Base-by-base conservation (phyloP, 1,140 invertebrate genomes). In the Platyura marginata region DNA sequence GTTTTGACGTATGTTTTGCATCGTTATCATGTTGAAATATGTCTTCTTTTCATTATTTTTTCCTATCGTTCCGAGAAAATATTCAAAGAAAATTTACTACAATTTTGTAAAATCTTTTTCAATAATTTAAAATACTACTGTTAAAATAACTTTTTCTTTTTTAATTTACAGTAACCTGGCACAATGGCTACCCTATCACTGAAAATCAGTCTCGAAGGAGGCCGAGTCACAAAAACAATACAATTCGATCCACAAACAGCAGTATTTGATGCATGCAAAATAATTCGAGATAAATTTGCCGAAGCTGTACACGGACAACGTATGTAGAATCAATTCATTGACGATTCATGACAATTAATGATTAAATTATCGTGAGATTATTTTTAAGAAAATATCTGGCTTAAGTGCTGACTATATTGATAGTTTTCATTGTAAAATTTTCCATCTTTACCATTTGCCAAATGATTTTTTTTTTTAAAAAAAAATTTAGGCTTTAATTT, bases 191-290 rank as follows among this genome's bases (percentile, higher is more conserved):
- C 82, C 38, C 63, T 98, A 44, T 93, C 92, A 48, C 73, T 98
- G 50, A 90, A 90, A 64, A 91, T 98, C 61, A 83, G 83, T 55
- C 82, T 95, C 55, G 81, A 89, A 51, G 90, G 90, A 50, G 81
- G 82, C 56, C 88, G 88, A 65, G 82, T 91, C 50, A 89, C 86
- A 48, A 97, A 97, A 71, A 96, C 90, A 49, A 94, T 98, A 71
- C 89, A 96, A 65, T 97, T 98, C 63, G 88, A 96, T 64, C 86
- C 91, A 11, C 79, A 82, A 50, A 94, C 82, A 38, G 79, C 81
- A 40, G 87, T 97, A 25, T 93, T 88, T 65, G 92, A 98, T 67
- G 90, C 92, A 4, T 97, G 92, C 64, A 74, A 79, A 57, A 78
- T 94, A 49, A 95, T 98, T 51, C 68, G 90, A 47, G 93, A 98